Conservation (phyloP, 2,888 invertebrate species). For the Agriopis aurantiaria region DNA sequence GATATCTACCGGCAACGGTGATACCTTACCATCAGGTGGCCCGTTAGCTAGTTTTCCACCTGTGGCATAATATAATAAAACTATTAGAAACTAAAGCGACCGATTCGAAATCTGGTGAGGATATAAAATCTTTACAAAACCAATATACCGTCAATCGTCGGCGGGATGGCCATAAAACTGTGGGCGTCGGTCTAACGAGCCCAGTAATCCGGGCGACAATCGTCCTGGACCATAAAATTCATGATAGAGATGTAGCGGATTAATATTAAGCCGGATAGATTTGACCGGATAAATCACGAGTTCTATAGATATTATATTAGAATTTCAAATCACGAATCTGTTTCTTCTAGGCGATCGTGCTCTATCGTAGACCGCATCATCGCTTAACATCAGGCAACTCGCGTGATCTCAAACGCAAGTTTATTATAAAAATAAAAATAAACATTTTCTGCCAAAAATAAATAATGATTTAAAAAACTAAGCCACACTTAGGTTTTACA, state of each 20-base stretch:
- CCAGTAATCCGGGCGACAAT: constrained; percentile 45
- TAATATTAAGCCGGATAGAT: constrained; percentile 3
- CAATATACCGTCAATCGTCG: constrained; percentile 42
- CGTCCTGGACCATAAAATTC: constrained; percentile 53
- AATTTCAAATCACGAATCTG: no score
- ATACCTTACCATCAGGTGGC: no score
- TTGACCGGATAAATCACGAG: neutral
- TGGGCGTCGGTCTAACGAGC: constrained; percentile 43
- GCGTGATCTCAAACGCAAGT: no score
- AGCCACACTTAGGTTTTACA: no score
- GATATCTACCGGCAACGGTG: no score
- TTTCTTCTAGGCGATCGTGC: no score
- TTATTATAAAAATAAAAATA: no score
- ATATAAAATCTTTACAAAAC: constrained; percentile 33
- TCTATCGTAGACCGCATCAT: no score
- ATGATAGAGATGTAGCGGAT: constrained; percentile 26
- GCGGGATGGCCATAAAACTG: constrained; percentile 24
- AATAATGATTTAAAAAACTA: no score
- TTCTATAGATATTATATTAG: no score
- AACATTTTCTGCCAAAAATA: no score
- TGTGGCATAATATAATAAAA: neutral
- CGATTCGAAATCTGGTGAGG: constrained; percentile 25
- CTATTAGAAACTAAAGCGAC: constrained; percentile 15
- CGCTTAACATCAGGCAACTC: no score
- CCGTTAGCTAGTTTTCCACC: neutral